Evolutionary conservation across 2,888 invertebrate species (phyloP).

Genomic region (Brachypalpus laphriformis): DNA sequence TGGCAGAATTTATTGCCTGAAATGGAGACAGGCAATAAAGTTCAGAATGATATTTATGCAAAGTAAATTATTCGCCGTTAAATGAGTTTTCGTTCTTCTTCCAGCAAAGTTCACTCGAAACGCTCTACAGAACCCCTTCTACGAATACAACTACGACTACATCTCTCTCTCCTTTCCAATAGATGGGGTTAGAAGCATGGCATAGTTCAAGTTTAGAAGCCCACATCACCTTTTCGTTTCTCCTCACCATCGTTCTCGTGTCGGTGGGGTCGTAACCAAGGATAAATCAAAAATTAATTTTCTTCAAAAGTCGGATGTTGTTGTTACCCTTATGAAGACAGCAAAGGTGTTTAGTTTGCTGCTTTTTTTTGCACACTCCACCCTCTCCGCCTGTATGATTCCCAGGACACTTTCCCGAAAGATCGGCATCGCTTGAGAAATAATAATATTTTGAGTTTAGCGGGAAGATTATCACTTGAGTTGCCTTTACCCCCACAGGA

Average conservation of each 20-base stretch:
- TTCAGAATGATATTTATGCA: conserved; percentile 68
- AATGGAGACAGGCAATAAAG: conserved; percentile 70
- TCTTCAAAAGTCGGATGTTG: conserved; percentile 29
- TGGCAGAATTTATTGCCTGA: conserved; percentile 52
- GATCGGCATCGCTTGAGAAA: conserved; percentile 42
- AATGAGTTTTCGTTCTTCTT: conserved; percentile 55
- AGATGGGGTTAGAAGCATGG: background rate
- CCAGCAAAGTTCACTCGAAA: conserved; percentile 35
- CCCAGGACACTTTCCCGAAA: background rate
- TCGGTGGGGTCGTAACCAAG: conserved; percentile 42
- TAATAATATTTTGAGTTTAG: conserved; percentile 58
- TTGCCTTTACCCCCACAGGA: conserved; percentile 21
- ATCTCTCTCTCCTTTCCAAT: background rate
- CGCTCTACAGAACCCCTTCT: conserved; percentile 2
- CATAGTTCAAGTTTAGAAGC: conserved; percentile 37
- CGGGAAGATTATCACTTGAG: conserved; percentile 62
- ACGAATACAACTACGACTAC: background rate
- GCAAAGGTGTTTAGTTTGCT: conserved; percentile 17
- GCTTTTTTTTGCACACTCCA: conserved; percentile 10
- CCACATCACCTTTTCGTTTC: conserved; percentile 13
- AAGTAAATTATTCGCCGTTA: conserved; percentile 72
- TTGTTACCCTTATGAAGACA: conserved; percentile 24
- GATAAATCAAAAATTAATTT: conserved; percentile 73
- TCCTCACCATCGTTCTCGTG: background rate
- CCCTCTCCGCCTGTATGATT: background rate